A percentile compares a stretch with the other conserved stretches of the same genome.
These are phyloP conservation scores for Aphidius colemani DNA, from an alignment of 2,888 invertebrate genomes.

Conservation along the genomic window DNA sequence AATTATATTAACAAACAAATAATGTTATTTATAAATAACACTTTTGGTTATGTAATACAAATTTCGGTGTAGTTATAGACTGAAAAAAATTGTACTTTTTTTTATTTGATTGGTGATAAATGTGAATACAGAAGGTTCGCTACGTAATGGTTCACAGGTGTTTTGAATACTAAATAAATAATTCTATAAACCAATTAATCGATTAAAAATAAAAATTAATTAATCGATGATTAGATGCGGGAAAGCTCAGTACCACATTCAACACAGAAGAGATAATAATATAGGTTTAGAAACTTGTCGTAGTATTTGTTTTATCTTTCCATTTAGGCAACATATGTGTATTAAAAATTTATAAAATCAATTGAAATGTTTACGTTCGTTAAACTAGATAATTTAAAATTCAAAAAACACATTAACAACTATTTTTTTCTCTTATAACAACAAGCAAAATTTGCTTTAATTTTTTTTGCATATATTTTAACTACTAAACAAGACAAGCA, in stretches of 20 bases:
- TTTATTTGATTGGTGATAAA: conserved; percentile 10
- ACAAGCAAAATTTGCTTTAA: conserved; percentile 15
- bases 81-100: no score
- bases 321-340: conserved; percentile 14
- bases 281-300: conserved; percentile 16
- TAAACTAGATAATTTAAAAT: conserved; percentile 16
- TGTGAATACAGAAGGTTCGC: conserved; percentile 40
- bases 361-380: neutral
- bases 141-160: conserved; percentile 59
- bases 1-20: no score
- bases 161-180: conserved; percentile 36
- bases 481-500: conserved; percentile 28
- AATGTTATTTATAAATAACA: no score
- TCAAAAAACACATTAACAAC: conserved; percentile 30
- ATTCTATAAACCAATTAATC: conserved; percentile 34
- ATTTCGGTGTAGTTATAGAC: no score
- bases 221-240: conserved; percentile 35
- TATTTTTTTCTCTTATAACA: conserved; percentile 16
- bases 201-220: conserved; percentile 18
- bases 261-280: conserved; percentile 37
- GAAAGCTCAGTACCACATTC: conserved; percentile 45
- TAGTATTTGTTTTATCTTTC: conserved; percentile 8
- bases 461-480: neutral
- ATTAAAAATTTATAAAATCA: conserved; percentile 16
- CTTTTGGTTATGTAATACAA: no score